Evolutionary conservation across 2,113 vertebrate species (phyloP).

Genomic region (Apodemus speciosus): DNA sequence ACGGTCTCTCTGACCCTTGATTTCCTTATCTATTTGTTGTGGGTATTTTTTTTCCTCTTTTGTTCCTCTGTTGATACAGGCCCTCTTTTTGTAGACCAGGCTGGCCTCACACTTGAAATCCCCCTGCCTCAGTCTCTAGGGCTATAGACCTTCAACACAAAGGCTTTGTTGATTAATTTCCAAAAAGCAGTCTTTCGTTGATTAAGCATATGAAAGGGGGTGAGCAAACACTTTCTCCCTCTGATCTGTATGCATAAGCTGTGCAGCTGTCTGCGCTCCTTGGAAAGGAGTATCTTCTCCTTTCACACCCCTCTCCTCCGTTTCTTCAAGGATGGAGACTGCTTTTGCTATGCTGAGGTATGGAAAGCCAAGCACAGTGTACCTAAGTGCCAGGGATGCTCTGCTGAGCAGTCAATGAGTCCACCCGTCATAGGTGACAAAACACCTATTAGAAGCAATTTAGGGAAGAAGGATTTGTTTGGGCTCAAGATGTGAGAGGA

Average conservation of each 20-base stretch:
- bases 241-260: background rate
- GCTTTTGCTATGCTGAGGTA: background rate
- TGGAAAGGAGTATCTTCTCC: background rate
- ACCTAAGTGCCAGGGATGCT: background rate
- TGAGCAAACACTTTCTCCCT: background rate
- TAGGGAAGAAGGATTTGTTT: background rate
- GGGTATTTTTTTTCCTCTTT: background rate
- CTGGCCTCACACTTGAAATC: background rate
- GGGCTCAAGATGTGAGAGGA: background rate
- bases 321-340: conserved; percentile 3
- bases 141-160: background rate
- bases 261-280: background rate
- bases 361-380: background rate
- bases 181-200: background rate
- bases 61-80: background rate
- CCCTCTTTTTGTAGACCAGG: background rate
- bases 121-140: background rate
- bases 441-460: background rate
- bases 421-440: background rate
- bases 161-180: conserved; percentile 14
- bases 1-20: background rate
- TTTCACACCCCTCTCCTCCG: background rate
- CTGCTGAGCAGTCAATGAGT: background rate
- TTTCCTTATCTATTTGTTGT: conserved; percentile 33
- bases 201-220: background rate